A percentile compares a stretch with the other conserved stretches of the same genome.
These are phyloP conservation scores for Anguilla pacifica DNA, from an alignment of 2,797 vertebrate species.

Conservation along the genomic window DNA sequence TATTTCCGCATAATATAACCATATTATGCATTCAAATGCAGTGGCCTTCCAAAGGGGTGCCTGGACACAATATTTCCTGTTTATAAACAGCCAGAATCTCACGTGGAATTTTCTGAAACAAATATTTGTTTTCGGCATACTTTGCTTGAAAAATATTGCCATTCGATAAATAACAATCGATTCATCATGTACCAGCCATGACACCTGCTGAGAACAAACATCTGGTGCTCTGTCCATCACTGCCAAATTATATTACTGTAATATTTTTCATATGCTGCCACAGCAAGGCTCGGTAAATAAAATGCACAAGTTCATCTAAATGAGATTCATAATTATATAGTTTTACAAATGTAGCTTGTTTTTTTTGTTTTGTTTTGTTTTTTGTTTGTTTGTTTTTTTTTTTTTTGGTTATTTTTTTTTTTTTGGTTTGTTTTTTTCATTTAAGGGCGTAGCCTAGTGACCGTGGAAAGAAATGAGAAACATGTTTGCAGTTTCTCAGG, in stretches of 20 bases:
- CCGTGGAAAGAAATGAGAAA: constrained; percentile 20
- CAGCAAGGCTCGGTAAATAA: background rate
- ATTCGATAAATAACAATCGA: background rate
- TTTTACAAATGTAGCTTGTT: constrained; percentile 15
- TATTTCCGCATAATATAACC: background rate
- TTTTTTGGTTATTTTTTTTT: no score
- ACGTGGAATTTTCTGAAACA: background rate
- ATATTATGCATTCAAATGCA: background rate
- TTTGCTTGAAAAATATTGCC: constrained; percentile 24
- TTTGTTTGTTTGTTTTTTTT: background rate
- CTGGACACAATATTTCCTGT: constrained; percentile 5
- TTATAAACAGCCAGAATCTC: background rate
- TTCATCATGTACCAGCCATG: constrained; percentile 2
- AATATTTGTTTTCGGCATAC: constrained; percentile 24
- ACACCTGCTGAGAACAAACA: background rate
- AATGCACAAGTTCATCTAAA: background rate
- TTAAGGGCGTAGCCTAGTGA: constrained; percentile 30
- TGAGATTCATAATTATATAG: constrained; percentile 16
- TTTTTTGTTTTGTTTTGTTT: background rate
- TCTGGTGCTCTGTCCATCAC: background rate
- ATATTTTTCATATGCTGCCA: background rate
- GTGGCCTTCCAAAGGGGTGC: background rate
- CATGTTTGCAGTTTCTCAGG: constrained; percentile 20
- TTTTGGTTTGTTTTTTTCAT: background rate
- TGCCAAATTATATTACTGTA: background rate